These are phyloP conservation scores for Nephila pilipes DNA, from an alignment of 1,140 invertebrate genomes.

Conservation along the genomic window DNA sequence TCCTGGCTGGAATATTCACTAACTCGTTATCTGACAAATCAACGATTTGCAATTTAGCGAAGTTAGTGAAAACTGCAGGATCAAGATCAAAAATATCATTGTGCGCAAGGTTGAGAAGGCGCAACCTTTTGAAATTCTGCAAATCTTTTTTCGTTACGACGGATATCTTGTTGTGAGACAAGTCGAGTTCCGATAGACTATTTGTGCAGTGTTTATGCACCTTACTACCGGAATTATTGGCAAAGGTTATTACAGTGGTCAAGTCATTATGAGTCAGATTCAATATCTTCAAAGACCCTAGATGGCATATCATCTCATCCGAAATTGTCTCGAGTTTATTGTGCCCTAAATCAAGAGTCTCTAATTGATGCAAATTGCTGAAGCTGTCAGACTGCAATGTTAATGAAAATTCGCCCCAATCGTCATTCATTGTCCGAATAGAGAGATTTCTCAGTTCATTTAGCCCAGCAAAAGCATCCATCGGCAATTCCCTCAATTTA, in stretches of 20 bases:
- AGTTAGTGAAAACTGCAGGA: slow-evolving; percentile 88
- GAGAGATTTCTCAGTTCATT: slow-evolving; percentile 86
- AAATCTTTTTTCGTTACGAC: slow-evolving; percentile 84
- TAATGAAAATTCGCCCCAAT: slow-evolving; percentile 86
- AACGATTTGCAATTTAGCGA: slow-evolving; percentile 88
- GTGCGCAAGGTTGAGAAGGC: slow-evolving; percentile 85
- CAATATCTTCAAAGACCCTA: slow-evolving; percentile 89
- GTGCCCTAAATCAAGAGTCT: slow-evolving; percentile 80
- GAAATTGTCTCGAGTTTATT: slow-evolving; percentile 77
- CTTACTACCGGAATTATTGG: slow-evolving; percentile 81
- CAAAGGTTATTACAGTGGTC: slow-evolving; percentile 76
- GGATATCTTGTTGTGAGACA: slow-evolving; percentile 88
- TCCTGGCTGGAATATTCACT: slow-evolving; percentile 87
- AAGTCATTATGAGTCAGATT: slow-evolving; percentile 92
- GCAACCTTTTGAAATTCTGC: slow-evolving; percentile 73
- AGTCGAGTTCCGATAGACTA: slow-evolving; percentile 86
- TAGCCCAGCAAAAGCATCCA: slow-evolving; percentile 86
- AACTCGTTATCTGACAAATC: slow-evolving; percentile 92
- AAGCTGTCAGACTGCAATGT: slow-evolving; percentile 82
- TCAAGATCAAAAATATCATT: slow-evolving; percentile 91
- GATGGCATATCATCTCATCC: slow-evolving; percentile 84
- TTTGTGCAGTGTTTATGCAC: slow-evolving; percentile 78
- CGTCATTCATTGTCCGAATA: slow-evolving; percentile 89
- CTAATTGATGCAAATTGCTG: slow-evolving; percentile 87
- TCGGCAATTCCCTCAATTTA: slow-evolving; percentile 88